Evolutionary conservation across 1,140 invertebrate species (phyloP), one percentile per base, ranked within the genome.

Genomic region (Bombus turneri): DNA sequence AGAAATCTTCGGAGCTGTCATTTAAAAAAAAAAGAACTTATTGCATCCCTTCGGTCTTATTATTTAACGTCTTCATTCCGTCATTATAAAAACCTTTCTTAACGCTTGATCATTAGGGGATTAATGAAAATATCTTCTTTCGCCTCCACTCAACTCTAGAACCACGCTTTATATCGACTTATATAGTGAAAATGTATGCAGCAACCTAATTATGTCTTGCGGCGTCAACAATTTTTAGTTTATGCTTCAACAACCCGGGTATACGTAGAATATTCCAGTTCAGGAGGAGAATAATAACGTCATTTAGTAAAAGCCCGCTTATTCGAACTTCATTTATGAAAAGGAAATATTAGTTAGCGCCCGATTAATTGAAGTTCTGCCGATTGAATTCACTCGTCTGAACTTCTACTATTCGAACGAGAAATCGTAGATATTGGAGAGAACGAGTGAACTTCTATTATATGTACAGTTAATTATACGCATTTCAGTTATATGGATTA

Each of bases 311-410:
- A n/a, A 62, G 1, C n/a, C 12, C 59, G n/a, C 12, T 62, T 62
- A 62, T 62, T 12, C 59, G 28, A 62, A 62, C 28, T 62, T 62
- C 59, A n/a, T 62, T 62, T 62, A n/a, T n/a, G 59, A 62, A 28
- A 62, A 62, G 59, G 59, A 62, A 62, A 62, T n/a, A n/a, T 62
- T 62, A 62, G 59, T 62, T 62, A 62, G 59, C 59, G 59, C 28
- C 3, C 12, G 59, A 62, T 62, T 62, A 62, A 62, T 62, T 13
- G 59, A 62, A 62, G 28, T 62, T 62, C 59, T n/a, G 12, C 28
- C 59, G 59, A 62, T 62, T 62, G 28, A 62, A 62, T 62, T 62
- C 59, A n/a, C 59, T 62, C 59, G 13, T n/a, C 59, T 62, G 59
- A 62, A 62, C 59, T 62, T 62, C 59, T 62, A 62, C n/a, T 62